Evolutionary conservation across 2,113 vertebrate species (phyloP), one percentile per base, ranked within the genome.

Genomic region (Clarias macrocephalus): DNA sequence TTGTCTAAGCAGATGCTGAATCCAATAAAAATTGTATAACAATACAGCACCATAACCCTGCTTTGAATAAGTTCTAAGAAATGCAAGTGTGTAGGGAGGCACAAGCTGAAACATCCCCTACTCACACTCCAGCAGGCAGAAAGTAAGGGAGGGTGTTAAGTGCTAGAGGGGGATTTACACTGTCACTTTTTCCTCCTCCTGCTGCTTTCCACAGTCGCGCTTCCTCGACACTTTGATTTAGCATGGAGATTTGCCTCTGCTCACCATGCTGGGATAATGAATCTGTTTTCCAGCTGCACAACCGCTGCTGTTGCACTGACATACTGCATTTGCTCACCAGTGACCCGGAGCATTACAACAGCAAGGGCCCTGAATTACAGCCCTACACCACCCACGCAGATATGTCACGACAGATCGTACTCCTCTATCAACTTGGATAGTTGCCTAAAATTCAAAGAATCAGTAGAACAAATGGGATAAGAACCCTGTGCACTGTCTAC

Each of bases 191-290:
- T 66, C 84, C 65, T 73, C 82, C 87, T 85, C 83, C 75, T 80
- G 25, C 72, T 87, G 56, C 73, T 89, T 72, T 88, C 82, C 70
- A 62, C 52, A 54, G 65, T 76, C 30, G 85, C 57, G 81, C 65
- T 70, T 89, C 75, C 28, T 68, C 62, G 85, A 85, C 86, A 83
- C 83, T 54, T 81, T 83, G 80, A 89, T 87, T 85, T 85, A 83
- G 83, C 63, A 85, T 62, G 52, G 75, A 82, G 84, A 80, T 33
- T 65, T 87, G 80, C 65, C 42, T 70, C 57, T 82, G 83, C 77
- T 88, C 68, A 82, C 56, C 77, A 33, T 63, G 76, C 76, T 10
- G 16, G 42, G 25, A 81, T 63, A 88, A 88, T 85, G 60, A 85
- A 82, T 54, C 83, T 63, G 37, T 85, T 87, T 57, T 88, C 80